Conservation (phyloP, 2,888 invertebrate species). For the Elmis aenea region DNA sequence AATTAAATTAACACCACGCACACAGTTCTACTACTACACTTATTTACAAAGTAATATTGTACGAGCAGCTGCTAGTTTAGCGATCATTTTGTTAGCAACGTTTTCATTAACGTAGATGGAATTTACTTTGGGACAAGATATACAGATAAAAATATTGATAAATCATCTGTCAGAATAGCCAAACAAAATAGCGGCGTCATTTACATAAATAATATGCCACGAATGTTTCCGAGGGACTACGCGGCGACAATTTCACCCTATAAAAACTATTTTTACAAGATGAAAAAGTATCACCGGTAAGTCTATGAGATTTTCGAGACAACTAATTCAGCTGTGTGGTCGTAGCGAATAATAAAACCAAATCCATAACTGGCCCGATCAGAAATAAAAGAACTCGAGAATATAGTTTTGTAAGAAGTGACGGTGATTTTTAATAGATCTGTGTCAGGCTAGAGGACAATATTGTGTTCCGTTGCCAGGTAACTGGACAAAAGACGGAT, state of each 20-base stretch:
- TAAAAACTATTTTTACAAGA: no score
- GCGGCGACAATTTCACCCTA: conserved; percentile 14
- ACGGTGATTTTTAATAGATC: conserved; percentile 40
- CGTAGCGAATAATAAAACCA: conserved; percentile 25
- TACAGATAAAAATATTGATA: conserved; percentile 23
- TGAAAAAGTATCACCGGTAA: no score
- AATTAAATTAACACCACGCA: no score
- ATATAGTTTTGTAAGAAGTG: conserved; percentile 31
- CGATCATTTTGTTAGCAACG: no score
- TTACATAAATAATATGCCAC: conserved; percentile 24
- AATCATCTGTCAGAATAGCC: conserved; percentile 28
- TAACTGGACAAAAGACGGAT: conserved; percentile 44
- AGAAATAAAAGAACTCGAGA: conserved; percentile 29
- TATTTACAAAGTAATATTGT: no score
- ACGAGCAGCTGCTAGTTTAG: no score
- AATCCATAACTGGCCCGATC: conserved; percentile 38
- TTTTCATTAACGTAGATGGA: no score
- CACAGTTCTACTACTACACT: no score
- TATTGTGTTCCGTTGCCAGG: conserved; percentile 41
- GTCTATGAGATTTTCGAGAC: not conserved
- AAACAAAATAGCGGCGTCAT: conserved; percentile 25
- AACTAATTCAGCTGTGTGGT: conserved; percentile 17
- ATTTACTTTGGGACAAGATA: no score
- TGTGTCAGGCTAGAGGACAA: conserved; percentile 34
- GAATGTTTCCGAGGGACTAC: conserved; percentile 13